Base-by-base conservation (phyloP, 2,113 vertebrate species). In the Epinephelus fuscoguttatus region DNA sequence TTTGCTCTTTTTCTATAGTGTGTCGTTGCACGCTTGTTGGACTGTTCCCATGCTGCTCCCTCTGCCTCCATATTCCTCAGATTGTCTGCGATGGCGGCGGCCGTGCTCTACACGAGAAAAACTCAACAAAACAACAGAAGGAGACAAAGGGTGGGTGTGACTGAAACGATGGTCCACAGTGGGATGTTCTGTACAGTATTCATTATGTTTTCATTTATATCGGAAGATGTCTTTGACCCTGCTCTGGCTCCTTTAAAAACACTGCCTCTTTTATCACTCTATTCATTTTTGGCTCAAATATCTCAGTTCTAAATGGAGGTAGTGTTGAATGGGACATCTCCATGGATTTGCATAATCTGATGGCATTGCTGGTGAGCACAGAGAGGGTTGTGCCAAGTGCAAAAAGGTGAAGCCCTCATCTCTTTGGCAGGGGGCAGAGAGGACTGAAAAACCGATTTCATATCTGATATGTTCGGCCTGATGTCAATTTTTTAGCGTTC, bases 271-370 rank as follows among this genome's bases (percentile, higher is more conserved):
- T 94, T 93, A 93, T 93, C 76, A 33, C 86, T 92, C 92, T 87
- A 90, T 94, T 93, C 89, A 90, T 93, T 92, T 94, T 86, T 92
- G 92, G 85, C 91, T 92, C 76, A 60, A 80, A 93, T 91, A 92
- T 94, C 90, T 89, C 75, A 47, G 79, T 81, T 81, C 87, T 93
- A 92, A 94, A 94, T 86, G 84, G 92, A 89, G 88, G 84, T 84
- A 67, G 79, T 77, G 90, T 74, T 95, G 93, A 95, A 95, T 93
- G 75, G 94, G 83, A 85, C 88, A 90, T 93, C 91, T 91, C 83
- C 70, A 72, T 85, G 86, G 86, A 96, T 96, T 96, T 96, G 95
- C 96, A 96, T 96, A 96, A 96, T 96, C 94, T 94, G 87, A 88
- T 93, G 94, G 91, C 89, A 92, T 93, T 80, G 84, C 90, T 88